Conservation (phyloP, 2,797 vertebrate species). For the Tapera naevia region DNA sequence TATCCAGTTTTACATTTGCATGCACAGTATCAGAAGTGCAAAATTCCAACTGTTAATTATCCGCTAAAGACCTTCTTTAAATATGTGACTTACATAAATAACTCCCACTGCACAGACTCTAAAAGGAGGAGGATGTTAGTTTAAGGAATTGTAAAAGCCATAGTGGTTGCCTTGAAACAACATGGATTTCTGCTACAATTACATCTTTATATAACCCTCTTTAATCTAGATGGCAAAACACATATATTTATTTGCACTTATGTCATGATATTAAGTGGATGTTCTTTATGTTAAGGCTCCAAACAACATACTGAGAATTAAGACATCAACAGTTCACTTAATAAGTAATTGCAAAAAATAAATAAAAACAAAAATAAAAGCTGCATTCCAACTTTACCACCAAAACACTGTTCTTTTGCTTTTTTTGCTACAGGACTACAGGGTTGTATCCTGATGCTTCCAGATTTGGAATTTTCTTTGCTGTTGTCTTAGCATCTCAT, state of each 20-base stretch:
- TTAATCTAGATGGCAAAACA: neutral
- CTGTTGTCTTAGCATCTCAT: slow-evolving; percentile 87
- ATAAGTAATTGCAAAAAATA: neutral
- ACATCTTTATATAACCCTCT: neutral
- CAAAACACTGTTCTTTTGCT: neutral
- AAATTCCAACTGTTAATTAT: neutral
- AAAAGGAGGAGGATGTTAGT: neutral
- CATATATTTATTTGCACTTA: neutral
- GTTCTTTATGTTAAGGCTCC: neutral
- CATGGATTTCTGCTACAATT: neutral
- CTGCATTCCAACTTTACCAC: neutral
- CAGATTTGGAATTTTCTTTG: slow-evolving; percentile 89
- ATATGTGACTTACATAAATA: neutral
- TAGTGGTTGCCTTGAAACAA: neutral
- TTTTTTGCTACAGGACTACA: slow-evolving; percentile 80
- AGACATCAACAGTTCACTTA: neutral
- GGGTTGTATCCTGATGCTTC: slow-evolving; percentile 86
- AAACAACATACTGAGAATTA: neutral
- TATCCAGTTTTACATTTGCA: neutral
- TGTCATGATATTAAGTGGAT: accelerated
- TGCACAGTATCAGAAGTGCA: neutral
- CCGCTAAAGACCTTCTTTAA: neutral
- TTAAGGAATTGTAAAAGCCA: neutral
- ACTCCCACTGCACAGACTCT: neutral
- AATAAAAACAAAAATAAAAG: neutral